Percentiles rank a stretch among this genome's conserved stretches.
phyloP scores from a whole-genome alignment of 2,113 vertebrate species.

The Cyanoderma ruficeps region DNA sequence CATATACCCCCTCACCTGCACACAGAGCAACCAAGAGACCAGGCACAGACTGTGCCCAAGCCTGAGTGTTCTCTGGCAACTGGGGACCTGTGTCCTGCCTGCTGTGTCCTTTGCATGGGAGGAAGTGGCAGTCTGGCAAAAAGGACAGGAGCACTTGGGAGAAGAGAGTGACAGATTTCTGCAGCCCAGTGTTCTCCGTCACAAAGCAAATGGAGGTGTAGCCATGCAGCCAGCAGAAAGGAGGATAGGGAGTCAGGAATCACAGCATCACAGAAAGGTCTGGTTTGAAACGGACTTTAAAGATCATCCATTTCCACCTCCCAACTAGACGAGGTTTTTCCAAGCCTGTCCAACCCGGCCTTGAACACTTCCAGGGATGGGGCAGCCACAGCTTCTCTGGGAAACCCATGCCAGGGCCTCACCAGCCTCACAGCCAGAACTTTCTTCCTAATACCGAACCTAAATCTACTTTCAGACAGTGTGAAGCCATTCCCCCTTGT shows the following conservation, averaged over 20 bases:
- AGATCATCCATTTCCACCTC: not conserved
- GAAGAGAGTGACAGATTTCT: not conserved
- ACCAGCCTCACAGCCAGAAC: not conserved
- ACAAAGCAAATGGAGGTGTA: not conserved
- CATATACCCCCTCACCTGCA: not conserved
- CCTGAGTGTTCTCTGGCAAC: not conserved
- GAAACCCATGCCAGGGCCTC: not conserved
- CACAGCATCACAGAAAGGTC: not conserved
- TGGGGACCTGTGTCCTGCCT: not conserved
- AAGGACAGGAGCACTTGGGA: not conserved
- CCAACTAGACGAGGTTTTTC: rapidly evolving
- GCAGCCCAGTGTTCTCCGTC: not conserved
- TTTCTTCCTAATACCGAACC: not conserved
- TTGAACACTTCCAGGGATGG: not conserved
- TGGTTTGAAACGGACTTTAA: not conserved
- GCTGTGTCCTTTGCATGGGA: not conserved
- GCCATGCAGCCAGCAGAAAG: not conserved
- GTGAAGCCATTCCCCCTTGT: not conserved
- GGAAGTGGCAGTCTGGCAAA: not conserved
- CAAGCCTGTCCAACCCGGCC: not conserved
- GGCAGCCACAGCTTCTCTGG: not conserved
- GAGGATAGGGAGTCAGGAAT: not conserved
- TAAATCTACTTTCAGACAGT: not conserved
- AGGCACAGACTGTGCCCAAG: not conserved
- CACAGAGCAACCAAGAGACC: rapidly evolving